Evolutionary conservation across 2,113 vertebrate species (phyloP), one percentile per base, ranked within the genome.

Genomic region (Passer montanus): DNA sequence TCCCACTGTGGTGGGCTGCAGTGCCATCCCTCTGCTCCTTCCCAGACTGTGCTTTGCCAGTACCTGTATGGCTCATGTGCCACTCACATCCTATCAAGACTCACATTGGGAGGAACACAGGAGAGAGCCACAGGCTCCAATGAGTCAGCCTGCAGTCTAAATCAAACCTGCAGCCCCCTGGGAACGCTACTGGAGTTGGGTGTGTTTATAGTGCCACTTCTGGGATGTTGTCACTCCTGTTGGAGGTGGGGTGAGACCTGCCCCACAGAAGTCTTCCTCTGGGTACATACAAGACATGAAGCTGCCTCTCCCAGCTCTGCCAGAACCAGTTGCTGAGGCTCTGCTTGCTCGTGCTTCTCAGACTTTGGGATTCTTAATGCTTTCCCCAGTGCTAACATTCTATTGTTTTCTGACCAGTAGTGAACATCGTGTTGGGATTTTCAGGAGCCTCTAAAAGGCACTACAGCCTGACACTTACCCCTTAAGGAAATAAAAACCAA

Each of bases 51-150:
- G 49, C 39, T 37, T 59, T 64, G 33, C 49, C 56, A 41, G 4
- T 11, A 81, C 12, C n/a, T 6, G 0, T 44, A 39, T 4, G 22
- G 50, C 10, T 72, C 47, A 47, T 0, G 0, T 44, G 78, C 41
- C 70, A 28, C 35, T 56, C 31, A 24, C 15, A 11, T 35, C 47
- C 44, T 30, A 30, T 44, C 43, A 62, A 49, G 26, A 74, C 2
- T 6, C 19, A 75, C 53, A 53, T 44, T 37, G 10, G 4, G 23
- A 12, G 30, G 28, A 72, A 31, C 39, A 41, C 39, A 74, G 44
- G 16, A 89, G 39, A 91, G 17, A 28, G 35, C 7, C 47, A 72
- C 13, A 35, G 35, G 33, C 15, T 70, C 10, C 6, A 2, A 9
- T 6, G 15, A 70, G 26, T 19, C n/a, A 67, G 3, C 10, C 5